These are phyloP conservation scores for Chauna torquata DNA, from an alignment of 2,113 vertebrate species.

Conservation along the genomic window DNA sequence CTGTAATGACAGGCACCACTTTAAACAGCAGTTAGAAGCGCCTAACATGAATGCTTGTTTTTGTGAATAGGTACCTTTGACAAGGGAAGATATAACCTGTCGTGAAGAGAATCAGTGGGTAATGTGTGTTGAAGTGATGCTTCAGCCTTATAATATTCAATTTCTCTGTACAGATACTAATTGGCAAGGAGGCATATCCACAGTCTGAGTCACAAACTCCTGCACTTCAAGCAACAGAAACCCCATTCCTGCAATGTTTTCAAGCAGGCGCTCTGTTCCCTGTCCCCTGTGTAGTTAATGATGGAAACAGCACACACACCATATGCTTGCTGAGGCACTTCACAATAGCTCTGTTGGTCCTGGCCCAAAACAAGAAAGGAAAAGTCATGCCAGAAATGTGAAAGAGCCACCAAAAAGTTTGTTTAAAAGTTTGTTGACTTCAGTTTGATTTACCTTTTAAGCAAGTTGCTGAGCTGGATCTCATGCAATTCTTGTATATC, in stretches of 20 bases:
- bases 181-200: neutral
- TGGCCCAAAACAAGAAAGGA: neutral
- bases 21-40: neutral
- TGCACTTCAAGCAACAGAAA: neutral
- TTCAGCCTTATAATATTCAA: neutral
- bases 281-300: neutral
- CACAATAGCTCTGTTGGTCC: neutral
- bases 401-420: neutral
- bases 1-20: neutral
- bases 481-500: neutral
- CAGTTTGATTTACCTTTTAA: neutral
- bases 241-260: neutral
- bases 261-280: neutral
- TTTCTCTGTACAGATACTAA: neutral
- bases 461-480: neutral
- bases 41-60: neutral
- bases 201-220: neutral
- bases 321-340: neutral
- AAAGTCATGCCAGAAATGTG: neutral
- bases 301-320: conserved; percentile 15
- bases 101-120: accelerated
- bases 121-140: neutral
- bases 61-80: neutral
- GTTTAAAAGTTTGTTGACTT: neutral
- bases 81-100: neutral